Evolutionary conservation across 2,797 vertebrate species (phyloP), one percentile per base, ranked within the genome.

Genomic region (Octomys mimax): DNA sequence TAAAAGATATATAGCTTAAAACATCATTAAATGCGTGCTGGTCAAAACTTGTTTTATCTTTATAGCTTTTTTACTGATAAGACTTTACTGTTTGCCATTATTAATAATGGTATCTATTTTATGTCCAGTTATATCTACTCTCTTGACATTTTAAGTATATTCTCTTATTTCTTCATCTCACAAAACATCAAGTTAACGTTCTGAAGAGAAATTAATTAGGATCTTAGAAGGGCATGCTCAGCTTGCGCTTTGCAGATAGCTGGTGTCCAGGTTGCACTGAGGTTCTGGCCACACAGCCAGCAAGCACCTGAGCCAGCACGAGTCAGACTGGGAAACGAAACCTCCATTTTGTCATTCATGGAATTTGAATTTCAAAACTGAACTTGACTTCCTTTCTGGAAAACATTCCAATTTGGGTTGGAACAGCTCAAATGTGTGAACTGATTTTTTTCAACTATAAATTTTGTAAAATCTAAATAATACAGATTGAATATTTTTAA

Each of bases 21-120:
- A 89, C 1, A 36, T 64, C 68, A 80, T 94, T 95, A 96, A 89
- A 52, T 86, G 18, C 78, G 24, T 85, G 28, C 54, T 79, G 49
- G 66, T 83, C 68, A 86, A 91, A 94, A 93, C 36, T 89, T 86
- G 8, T 80, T 96, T 93, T 81, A 70, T 89, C 79, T 95, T 94
- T 95, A 96, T 83, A 93, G 95, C 36, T 80, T 94, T 46, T 97
- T 95, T 91, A 96, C 85, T 90, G 70, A 92, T 89, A 21, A 54
- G 92, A 91, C 79, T 91, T 96, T 92, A 86, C 91, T 87, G n/a
- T 88, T 92, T 70, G 71, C 36, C 73, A 57, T 92, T 92, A 92
- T 95, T 96, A 96, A 96, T 93, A 95, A 93, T 42, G 16, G 22
- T 93, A 88, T 85, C 33, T 36, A 90, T 92, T 95, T 94, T 80